Evolutionary conservation across 2,888 invertebrate species (phyloP).

Genomic region (Lithophane semibrunnea): DNA sequence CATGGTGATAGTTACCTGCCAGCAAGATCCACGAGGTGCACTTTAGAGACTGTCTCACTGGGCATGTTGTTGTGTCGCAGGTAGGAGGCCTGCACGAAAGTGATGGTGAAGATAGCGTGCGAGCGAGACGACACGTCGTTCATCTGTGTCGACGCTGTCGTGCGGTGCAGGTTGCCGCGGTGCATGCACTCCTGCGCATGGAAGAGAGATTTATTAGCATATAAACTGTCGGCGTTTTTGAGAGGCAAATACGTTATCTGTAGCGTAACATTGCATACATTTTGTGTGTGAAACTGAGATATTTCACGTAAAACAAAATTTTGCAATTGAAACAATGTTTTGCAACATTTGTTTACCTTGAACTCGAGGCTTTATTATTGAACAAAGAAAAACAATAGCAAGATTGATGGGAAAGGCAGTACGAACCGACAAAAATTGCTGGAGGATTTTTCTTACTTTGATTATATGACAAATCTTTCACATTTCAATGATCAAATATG

Average conservation of each 20-base stretch:
- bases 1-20: constrained; percentile 92
- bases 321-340: neutral
- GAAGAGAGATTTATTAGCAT: neutral
- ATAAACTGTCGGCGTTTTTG: neutral
- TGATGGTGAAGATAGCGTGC: constrained; percentile 97
- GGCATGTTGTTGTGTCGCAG: constrained; percentile 95
- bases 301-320: neutral
- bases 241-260: neutral
- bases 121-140: constrained; percentile 97
- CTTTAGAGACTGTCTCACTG: constrained; percentile 97
- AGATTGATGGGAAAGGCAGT: neutral
- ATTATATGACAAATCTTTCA: neutral
- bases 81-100: constrained; percentile 96
- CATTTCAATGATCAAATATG: neutral
- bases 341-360: neutral
- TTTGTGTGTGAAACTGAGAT: neutral
- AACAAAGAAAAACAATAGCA: neutral
- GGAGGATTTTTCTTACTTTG: neutral
- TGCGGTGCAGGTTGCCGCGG: constrained; percentile 95
- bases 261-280: neutral
- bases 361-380: neutral
- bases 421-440: neutral
- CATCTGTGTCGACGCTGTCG: constrained; percentile 97
- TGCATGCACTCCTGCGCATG: constrained; percentile 93
- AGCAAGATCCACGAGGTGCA: constrained; percentile 96